Evolutionary conservation across 2,113 vertebrate genomes (phyloP), one percentile per base, ranked within the genome.

Genomic region (Vanacampus margaritifer): DNA sequence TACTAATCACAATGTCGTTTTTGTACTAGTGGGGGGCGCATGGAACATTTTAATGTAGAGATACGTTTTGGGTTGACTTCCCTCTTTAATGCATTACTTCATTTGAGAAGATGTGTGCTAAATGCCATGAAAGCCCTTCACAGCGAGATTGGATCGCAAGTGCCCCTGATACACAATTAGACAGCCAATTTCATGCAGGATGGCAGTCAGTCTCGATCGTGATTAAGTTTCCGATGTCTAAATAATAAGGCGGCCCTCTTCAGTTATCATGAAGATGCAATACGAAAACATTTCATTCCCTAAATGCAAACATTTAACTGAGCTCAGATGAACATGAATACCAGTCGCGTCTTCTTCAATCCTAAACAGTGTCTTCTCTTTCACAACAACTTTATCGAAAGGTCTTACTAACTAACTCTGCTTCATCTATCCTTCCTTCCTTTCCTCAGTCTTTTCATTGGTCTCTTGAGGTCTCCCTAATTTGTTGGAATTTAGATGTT

Each of bases 151-250:
- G 60, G 62, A 71, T 74, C 60, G 69, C n/a, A 36, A 70, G 65
- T 9, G 65, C 24, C 51, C 62, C 53, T 73, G 54, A 74, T 61
- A 69, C 36, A 56, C 32, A 76, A 71, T 68, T 56, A 68, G 37
- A 65, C 61, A 43, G 61, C n/a, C 65, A 67, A 72, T 80, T 72
- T 71, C 45, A 74, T 65, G 58, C 61, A 56, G 1, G 41, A 58
- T 61, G 45, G 39, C 53, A 74, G 28, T 65, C 26, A 46, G 32
- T 28, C 3, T 24, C 12, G 53, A 46, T 5, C 1, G 6, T 61
- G 36, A 59, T 59, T 59, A 58, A 58, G 50, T 43, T 39, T 24
- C 28, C 14, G 12, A 69, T 24, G 35, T 17, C 19, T 8, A 43
- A 21, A 23, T 62, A 16, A 61, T 14, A 2, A 14, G 36, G 41